Conservation (phyloP, 2,888 invertebrate species). For the Trichacis sp. region DNA sequence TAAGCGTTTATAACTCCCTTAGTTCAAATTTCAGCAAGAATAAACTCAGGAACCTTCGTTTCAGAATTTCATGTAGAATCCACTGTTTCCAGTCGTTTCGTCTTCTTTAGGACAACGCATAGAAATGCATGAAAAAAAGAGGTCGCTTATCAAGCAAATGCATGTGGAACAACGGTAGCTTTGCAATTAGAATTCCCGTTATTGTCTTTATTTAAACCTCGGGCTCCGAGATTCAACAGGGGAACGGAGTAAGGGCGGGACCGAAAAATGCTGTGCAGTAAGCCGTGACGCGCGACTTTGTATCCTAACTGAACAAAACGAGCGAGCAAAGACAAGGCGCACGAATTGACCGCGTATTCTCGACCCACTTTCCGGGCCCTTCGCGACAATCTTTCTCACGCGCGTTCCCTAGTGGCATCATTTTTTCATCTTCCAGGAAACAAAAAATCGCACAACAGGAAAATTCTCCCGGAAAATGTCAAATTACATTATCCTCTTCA, state of each 20-base stretch:
- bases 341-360: conserved; percentile 1
- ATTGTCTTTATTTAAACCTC: conserved; percentile 5
- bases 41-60: too few relatives aligned
- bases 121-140: too few relatives aligned
- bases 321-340: conserved; percentile 9
- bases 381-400: background rate
- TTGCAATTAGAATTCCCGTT: background rate
- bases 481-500: too few relatives aligned
- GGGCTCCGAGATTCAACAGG: background rate
- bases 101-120: too few relatives aligned
- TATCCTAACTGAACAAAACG: background rate
- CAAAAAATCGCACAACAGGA: too few relatives aligned
- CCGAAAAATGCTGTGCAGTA: background rate
- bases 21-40: too few relatives aligned
- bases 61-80: too few relatives aligned
- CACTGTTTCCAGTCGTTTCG: too few relatives aligned
- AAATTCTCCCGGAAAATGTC: too few relatives aligned
- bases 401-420: background rate
- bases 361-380: conserved; percentile 5
- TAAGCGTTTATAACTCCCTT: too few relatives aligned
- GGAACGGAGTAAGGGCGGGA: background rate
- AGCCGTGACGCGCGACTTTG: background rate
- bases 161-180: background rate
- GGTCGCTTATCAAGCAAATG: background rate
- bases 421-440: too few relatives aligned